These are phyloP conservation scores for Chiloscyllium plagiosum DNA, from an alignment of 2,113 vertebrate genomes.

Conservation along the genomic window DNA sequence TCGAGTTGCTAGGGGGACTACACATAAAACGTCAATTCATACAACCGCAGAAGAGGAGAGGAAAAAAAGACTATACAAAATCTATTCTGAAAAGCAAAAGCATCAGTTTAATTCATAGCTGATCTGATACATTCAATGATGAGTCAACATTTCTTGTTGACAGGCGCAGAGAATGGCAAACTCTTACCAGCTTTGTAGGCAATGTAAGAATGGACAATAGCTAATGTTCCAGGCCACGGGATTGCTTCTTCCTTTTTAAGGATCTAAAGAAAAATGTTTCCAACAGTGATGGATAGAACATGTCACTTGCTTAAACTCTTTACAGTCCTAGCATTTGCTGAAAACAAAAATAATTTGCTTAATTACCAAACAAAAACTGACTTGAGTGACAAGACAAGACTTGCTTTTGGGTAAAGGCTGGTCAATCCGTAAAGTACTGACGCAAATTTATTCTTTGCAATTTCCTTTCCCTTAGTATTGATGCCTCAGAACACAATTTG, in stretches of 20 bases:
- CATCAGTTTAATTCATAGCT: neutral
- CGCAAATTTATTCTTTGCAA: neutral
- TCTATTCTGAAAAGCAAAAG: neutral
- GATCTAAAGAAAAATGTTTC: constrained; percentile 69
- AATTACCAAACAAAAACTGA: neutral
- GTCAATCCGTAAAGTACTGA: constrained; percentile 29
- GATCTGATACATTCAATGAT: neutral
- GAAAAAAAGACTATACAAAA: neutral
- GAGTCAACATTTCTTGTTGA: neutral
- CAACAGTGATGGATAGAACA: constrained; percentile 36
- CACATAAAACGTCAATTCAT: neutral
- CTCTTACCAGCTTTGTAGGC: constrained; percentile 96
- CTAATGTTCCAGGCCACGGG: constrained; percentile 95
- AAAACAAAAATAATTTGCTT: constrained; percentile 1
- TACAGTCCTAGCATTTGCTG: constrained; percentile 38
- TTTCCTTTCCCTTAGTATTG: neutral
- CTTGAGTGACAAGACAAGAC: constrained; percentile 8
- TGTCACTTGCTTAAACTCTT: constrained; percentile 38
- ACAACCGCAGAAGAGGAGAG: neutral
- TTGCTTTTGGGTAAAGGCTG: neutral
- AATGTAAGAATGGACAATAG: constrained; percentile 98
- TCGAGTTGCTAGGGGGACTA: neutral
- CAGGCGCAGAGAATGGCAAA: neutral
- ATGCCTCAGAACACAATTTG: neutral
- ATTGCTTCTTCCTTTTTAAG: constrained; percentile 98